phyloP scores from a whole-genome alignment of 2,113 vertebrate genomes.

The Suncus etruscus region DNA sequence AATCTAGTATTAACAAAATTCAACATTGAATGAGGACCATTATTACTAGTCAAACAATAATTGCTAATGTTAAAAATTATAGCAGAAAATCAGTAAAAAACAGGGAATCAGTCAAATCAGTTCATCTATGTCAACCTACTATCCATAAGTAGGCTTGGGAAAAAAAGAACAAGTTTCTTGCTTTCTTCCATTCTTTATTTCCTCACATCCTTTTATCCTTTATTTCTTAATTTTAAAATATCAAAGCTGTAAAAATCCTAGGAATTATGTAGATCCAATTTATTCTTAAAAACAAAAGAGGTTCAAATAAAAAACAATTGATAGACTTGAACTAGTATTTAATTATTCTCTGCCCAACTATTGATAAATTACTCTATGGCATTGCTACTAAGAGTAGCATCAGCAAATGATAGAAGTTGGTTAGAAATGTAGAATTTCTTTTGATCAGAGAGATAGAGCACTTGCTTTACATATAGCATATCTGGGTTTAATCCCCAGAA shows the following conservation, averaged over 20 bases:
- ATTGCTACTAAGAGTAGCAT: not conserved
- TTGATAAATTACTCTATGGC: fast-evolving
- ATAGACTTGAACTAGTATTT: not conserved
- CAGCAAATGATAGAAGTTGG: not conserved
- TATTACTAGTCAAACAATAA: conserved; percentile 45
- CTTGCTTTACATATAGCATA: too few species aligned
- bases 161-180: not conserved
- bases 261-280: not conserved
- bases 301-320: not conserved
- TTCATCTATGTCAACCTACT: not conserved
- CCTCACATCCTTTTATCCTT: not conserved
- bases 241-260: not conserved
- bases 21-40: conserved; percentile 29
- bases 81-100: not conserved
- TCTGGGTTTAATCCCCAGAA: too few species aligned
- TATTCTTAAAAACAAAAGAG: not conserved
- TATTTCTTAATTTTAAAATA: conserved; percentile 44
- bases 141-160: not conserved
- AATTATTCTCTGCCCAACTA: not conserved
- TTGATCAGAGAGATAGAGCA: too few species aligned
- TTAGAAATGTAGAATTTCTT: not conserved
- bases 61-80: conserved; percentile 28
- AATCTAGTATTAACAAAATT: conserved; percentile 27
- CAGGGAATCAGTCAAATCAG: not conserved
- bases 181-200: not conserved